phyloP scores from a whole-genome alignment of 2,113 vertebrate genomes.

The Bambusicola thoracicus region DNA sequence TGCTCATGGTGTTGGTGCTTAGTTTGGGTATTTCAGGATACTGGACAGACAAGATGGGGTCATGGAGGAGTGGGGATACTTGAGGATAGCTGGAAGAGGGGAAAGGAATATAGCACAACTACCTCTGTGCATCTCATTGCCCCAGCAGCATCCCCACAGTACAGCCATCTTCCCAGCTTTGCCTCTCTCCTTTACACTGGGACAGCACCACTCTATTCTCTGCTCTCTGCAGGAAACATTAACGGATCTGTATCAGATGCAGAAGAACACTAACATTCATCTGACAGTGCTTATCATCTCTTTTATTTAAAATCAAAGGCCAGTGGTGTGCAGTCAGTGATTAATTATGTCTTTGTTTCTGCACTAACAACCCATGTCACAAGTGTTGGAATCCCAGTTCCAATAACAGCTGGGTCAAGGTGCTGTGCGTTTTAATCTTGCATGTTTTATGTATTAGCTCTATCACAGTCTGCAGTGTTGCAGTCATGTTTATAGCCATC shows the following conservation, averaged over 20 bases:
- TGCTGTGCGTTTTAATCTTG: neutral
- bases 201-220: neutral
- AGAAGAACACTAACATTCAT: neutral
- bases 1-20: neutral
- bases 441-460: slow-evolving; percentile 35
- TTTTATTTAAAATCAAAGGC: slow-evolving; percentile 13
- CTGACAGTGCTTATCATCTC: neutral
- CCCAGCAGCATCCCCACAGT: neutral
- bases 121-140: neutral
- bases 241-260: neutral
- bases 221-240: neutral
- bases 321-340: neutral
- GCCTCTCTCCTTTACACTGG: neutral
- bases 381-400: neutral
- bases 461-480: neutral
- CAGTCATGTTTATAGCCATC: neutral
- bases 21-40: neutral
- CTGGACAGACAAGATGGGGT: rapidly evolving
- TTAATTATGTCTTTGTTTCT: slow-evolving; percentile 36
- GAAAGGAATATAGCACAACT: neutral
- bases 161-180: neutral
- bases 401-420: slow-evolving; percentile 6
- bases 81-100: neutral
- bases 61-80: neutral
- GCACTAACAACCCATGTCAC: neutral